These are phyloP conservation scores for Trinectes maculatus DNA, from an alignment of 2,113 vertebrate species.

Conservation along the genomic window DNA sequence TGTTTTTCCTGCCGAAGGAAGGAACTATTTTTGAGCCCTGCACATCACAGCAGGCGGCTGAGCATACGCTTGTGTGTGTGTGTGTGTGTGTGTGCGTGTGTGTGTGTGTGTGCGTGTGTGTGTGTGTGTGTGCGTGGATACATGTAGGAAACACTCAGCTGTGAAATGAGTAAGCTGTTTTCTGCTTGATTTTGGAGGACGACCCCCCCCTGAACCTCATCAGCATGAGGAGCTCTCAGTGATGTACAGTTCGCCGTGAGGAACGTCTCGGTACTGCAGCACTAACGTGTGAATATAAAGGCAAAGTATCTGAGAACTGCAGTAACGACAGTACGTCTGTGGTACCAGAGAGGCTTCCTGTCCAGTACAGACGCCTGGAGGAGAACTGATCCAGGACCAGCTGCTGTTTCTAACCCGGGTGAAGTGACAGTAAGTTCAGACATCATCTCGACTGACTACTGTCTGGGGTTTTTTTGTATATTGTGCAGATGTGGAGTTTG, in stretches of 20 bases:
- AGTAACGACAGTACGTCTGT: too few relatives aligned
- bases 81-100: slow-evolving; percentile 14
- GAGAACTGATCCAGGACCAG: too few relatives aligned
- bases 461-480: too few relatives aligned
- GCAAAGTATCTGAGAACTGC: neutral
- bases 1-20: slow-evolving; percentile 54
- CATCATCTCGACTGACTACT: too few relatives aligned
- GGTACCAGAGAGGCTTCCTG: too few relatives aligned
- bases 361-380: too few relatives aligned
- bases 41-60: slow-evolving; percentile 51
- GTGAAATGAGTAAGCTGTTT: slow-evolving; percentile 46
- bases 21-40: slow-evolving; percentile 58
- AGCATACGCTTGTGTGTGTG: slow-evolving; percentile 10
- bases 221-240: neutral
- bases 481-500: too few relatives aligned
- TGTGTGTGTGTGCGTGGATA: slow-evolving; percentile 13
- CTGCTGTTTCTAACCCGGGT: too few relatives aligned
- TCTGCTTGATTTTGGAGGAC: slow-evolving; percentile 31
- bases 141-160: slow-evolving; percentile 32
- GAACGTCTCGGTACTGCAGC: slow-evolving; percentile 30
- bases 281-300: slow-evolving; percentile 3
- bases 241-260: slow-evolving; percentile 32
- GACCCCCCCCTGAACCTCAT: neutral
- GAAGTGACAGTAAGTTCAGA: too few relatives aligned
- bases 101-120: slow-evolving; percentile 10